Percentiles rank a stretch among this genome's conserved stretches.
Conservation (phyloP, 2,797 vertebrate species). For the Acanthopagrus latus region DNA sequence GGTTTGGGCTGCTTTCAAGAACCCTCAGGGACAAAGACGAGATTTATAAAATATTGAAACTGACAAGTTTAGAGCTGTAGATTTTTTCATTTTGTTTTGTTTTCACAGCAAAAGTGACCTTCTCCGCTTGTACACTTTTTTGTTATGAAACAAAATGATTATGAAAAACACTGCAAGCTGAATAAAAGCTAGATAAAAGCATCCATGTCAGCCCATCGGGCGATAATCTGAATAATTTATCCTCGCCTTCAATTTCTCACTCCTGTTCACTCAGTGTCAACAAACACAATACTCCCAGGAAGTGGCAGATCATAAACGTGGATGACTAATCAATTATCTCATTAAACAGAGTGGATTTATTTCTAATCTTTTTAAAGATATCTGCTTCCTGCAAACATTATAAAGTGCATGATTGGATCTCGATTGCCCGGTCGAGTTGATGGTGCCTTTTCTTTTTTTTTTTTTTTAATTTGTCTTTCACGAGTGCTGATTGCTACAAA, state of each 20-base stretch:
- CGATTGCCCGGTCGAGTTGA: constrained; percentile 14
- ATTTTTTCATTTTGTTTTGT: background rate
- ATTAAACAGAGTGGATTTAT: constrained; percentile 49
- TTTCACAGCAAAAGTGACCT: background rate
- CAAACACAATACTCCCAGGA: constrained; percentile 19
- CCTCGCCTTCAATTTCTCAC: background rate
- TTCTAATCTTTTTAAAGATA: constrained; percentile 39
- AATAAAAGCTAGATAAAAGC: constrained; percentile 1
- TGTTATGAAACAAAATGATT: background rate
- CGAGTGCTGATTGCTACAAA: constrained; percentile 49
- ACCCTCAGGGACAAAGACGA: constrained; percentile 13
- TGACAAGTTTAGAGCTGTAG: constrained; percentile 48
- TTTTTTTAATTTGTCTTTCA: background rate
- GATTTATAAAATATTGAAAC: constrained; percentile 24
- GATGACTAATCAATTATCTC: constrained; percentile 62
- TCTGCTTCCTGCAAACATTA: constrained; percentile 42
- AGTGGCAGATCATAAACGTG: constrained; percentile 40
- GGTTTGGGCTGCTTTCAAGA: constrained; percentile 38
- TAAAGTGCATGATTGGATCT: constrained; percentile 39
- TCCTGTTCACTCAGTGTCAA: constrained; percentile 1
- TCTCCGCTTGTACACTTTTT: background rate
- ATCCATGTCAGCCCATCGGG: background rate
- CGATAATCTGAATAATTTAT: constrained; percentile 10
- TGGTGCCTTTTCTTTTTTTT: background rate
- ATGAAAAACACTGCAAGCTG: background rate